Percentiles rank a stretch among this genome's conserved stretches.
Evolutionary conservation across 2,797 vertebrate species (phyloP).

Genomic region (Hoplostethus atlanticus): DNA sequence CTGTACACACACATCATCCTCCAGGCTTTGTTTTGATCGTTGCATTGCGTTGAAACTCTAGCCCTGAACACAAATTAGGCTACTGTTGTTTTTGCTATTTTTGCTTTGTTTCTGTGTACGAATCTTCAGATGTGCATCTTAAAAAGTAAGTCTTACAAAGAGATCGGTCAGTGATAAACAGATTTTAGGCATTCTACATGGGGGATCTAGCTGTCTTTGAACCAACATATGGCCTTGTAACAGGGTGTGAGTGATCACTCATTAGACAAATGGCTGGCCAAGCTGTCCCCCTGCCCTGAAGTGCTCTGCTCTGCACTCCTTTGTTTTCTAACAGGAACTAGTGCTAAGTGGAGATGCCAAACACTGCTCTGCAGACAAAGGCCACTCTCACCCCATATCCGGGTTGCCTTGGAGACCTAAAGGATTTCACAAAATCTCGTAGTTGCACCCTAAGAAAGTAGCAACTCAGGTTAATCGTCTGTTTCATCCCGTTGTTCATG

Average conservation of each 20-base stretch:
- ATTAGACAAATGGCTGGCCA: slow-evolving; percentile 81
- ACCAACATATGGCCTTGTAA: slow-evolving; percentile 79
- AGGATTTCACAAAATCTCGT: slow-evolving; percentile 31
- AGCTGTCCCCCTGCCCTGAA: slow-evolving; percentile 72
- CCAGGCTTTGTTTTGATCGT: slow-evolving; percentile 71
- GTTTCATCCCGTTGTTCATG: neutral
- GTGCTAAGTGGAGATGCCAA: slow-evolving; percentile 79
- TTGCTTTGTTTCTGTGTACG: slow-evolving; percentile 18
- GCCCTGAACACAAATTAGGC: slow-evolving; percentile 53
- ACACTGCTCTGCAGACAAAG: slow-evolving; percentile 77
- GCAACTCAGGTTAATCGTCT: neutral
- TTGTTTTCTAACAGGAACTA: slow-evolving; percentile 80
- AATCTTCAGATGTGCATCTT: slow-evolving; percentile 24
- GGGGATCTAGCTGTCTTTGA: slow-evolving; percentile 51
- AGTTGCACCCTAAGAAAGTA: slow-evolving; percentile 24
- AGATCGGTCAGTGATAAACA: slow-evolving; percentile 53
- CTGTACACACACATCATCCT: slow-evolving; percentile 38
- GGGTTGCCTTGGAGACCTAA: slow-evolving; percentile 71
- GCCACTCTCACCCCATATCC: slow-evolving; percentile 71
- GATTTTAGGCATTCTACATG: slow-evolving; percentile 39
- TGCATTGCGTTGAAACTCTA: slow-evolving; percentile 31
- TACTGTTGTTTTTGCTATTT: slow-evolving; percentile 46
- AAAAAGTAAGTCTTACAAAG: neutral
- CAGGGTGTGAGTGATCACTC: slow-evolving; percentile 76
- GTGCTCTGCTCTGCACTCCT: slow-evolving; percentile 59